phyloP scores from a whole-genome alignment of 2,888 invertebrate species.

The Pyrgus malvae region DNA sequence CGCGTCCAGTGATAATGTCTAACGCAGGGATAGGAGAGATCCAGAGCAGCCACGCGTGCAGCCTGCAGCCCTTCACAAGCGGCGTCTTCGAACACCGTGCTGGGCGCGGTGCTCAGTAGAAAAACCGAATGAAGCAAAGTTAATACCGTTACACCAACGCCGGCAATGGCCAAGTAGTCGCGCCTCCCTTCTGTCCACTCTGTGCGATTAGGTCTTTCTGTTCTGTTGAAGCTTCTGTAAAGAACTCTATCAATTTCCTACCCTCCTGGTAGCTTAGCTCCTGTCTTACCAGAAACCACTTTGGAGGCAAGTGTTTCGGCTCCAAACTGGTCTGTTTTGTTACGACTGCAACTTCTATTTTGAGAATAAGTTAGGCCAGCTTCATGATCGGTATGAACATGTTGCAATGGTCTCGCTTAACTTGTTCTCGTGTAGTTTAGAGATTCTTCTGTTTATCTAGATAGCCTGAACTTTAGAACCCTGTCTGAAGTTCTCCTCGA shows the following conservation, averaged over 20 bases:
- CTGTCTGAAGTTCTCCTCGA: slow-evolving; percentile 49
- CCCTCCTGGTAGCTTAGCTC: slow-evolving; percentile 69
- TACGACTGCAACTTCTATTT: slow-evolving; percentile 28
- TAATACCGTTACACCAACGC: slow-evolving; percentile 79
- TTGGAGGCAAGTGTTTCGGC: slow-evolving; percentile 40
- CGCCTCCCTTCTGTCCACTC: slow-evolving; percentile 78
- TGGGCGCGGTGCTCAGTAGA: slow-evolving; percentile 89
- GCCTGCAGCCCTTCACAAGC: slow-evolving; percentile 83
- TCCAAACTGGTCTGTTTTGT: slow-evolving; percentile 19
- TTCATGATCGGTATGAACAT: slow-evolving; percentile 29
- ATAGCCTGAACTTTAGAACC: slow-evolving; percentile 50
- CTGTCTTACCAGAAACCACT: slow-evolving; percentile 38
- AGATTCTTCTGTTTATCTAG: slow-evolving; percentile 52
- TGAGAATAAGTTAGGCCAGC: slow-evolving; percentile 48
- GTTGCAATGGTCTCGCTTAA: slow-evolving; percentile 39
- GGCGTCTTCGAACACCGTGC: slow-evolving; percentile 90
- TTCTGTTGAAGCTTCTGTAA: slow-evolving; percentile 73
- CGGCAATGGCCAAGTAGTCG: slow-evolving; percentile 79
- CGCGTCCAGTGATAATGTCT: slow-evolving; percentile 75
- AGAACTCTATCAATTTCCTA: slow-evolving; percentile 54
- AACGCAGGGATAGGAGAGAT: slow-evolving; percentile 81
- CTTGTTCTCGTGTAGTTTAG: slow-evolving; percentile 62
- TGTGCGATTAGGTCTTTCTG: slow-evolving; percentile 79
- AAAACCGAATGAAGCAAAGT: slow-evolving; percentile 85
- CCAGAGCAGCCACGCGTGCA: slow-evolving; percentile 68